A percentile compares a stretch with the other conserved stretches of the same genome.
Conservation (phyloP, 2,113 vertebrate species). For the Cebus imitator region DNA sequence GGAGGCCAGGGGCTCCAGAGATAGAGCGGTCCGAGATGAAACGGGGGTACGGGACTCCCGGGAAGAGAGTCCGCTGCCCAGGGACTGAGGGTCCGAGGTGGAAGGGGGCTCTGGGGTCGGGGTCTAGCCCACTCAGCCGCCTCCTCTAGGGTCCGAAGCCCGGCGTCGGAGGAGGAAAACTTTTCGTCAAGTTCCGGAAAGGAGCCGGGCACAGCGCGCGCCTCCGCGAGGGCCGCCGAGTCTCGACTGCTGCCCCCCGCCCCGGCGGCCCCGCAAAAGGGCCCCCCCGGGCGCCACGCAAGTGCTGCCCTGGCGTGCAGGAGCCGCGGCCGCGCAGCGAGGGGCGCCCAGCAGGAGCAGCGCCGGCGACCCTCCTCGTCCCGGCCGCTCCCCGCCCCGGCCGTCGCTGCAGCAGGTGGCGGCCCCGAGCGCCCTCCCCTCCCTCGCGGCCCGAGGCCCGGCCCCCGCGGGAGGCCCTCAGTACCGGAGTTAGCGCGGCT, state of each 20-base stretch:
- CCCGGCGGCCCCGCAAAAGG: not conserved
- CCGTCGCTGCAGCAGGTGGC: conserved; percentile 63
- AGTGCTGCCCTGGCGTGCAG: not conserved
- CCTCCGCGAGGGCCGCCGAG: not conserved
- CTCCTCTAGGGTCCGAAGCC: not conserved
- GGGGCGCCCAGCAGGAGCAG: not conserved
- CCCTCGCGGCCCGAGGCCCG: not conserved
- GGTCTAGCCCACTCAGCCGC: not conserved
- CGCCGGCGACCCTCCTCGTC: not conserved
- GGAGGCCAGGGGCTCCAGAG: not conserved
- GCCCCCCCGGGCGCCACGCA: not conserved
- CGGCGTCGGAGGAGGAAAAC: not conserved
- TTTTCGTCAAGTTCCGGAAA: conserved; percentile 66
- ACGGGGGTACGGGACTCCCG: not conserved
- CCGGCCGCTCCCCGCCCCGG: not conserved
- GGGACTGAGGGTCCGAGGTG: too few species aligned
- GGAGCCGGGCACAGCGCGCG: not conserved
- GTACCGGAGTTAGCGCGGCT: conserved; percentile 63
- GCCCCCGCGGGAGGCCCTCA: not conserved
- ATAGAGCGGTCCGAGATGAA: too few species aligned
- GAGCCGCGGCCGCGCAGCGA: not conserved
- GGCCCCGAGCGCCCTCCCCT: not conserved
- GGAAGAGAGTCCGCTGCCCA: not conserved
- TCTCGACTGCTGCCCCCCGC: not conserved
- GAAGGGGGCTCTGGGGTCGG: not conserved